Base-by-base conservation (phyloP, 2,888 invertebrate species). In the Erebia aethiops region DNA sequence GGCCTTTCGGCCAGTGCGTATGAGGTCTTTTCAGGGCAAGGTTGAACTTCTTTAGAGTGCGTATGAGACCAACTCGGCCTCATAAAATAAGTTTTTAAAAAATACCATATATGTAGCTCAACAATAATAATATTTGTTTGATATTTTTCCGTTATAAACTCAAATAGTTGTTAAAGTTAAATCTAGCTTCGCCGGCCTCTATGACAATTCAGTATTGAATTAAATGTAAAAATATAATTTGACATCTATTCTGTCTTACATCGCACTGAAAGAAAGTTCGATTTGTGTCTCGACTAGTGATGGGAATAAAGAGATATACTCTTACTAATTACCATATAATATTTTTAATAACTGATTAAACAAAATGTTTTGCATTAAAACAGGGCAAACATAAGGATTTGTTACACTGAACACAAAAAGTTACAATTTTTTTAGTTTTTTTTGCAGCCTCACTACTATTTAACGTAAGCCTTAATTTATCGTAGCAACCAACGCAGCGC, bases 261-360 rank as follows among this genome's bases (percentile, higher is more conserved):
- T 51, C 51, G 51, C 51, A 51, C 51, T 51, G n/a, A 51, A 51
- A 14, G 51, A 51, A 51, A 51, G 51, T 51, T 51, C 51, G 51
- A 51, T 51, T 51, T 51, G 51, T 51, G 51, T 51, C n/a, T 51
- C 51, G 51, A 51, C 51, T 51, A 51, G 51, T 51, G 51, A 51
- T 51, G 51, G 76, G 79, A 79, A 51, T 14, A 51, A 51, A 51
- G 51, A 51, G n/a, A 51, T 13, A 14, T 51, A 76, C 80, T 77
- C 75, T 77, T 75, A 75, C 75, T 77, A 74, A 76, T 76, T 73
- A 75, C 77, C 76, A 76, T 77, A 76, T 79, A 80, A 77, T 72
- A 77, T 75, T 75, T 77, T 73, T 79, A 78, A 69, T 72, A 67
- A 70, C 35, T 35, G 35, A 35, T 35, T 35, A 35, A 76, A 77